Evolutionary conservation across 2,888 invertebrate species (phyloP), one percentile per base, ranked within the genome.

Genomic region (Pseudococcus longispinus): DNA sequence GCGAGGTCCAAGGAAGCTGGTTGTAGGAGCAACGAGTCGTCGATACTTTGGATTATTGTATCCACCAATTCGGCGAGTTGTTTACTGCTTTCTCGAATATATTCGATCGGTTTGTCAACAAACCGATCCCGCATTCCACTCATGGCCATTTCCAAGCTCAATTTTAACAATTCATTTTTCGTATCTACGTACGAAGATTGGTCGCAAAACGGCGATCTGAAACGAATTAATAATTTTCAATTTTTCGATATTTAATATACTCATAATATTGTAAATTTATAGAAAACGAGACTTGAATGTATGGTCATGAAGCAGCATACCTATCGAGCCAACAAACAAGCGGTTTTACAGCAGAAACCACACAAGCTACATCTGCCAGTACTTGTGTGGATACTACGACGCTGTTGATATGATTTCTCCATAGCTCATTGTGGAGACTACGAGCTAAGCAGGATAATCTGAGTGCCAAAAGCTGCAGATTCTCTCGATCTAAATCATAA

Each of bases 291-390:
- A 26, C 60, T 70, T 37, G 65, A 20, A 46, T 37, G 84, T 84
- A 20, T 55, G 44, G n/a, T 20, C 37, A 70, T 60, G 23, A 83
- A 70, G 37, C 85, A n/a, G 13, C 90, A 89, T 91, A 94, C 94
- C 96, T 93, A 91, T 98, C 97, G 23, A 98, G 92, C 97, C 98
- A 98, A 90, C 95, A 95, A 29, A 96, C 95, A 86, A 98, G 92
- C 88, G 95, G 95, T 91, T 97, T 98, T 65, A 97, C 94, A 77
- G 95, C 94, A 83, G 93, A 94, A 89, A 97, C 94, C 85, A 96
- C 94, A 89, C 95, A 94, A 80, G 97, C 96, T 85, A 98, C 96
- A 90, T 96, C 96, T 46, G 96, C 95, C 90, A 98, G 92, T 87
- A 95, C 94, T 91, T 94, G 94, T 15, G 96, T 96, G 88, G 95